A percentile compares a stretch with the other conserved stretches of the same genome.
Evolutionary conservation across 2,113 vertebrate genomes (phyloP).

Genomic region (Perccottus glenii): DNA sequence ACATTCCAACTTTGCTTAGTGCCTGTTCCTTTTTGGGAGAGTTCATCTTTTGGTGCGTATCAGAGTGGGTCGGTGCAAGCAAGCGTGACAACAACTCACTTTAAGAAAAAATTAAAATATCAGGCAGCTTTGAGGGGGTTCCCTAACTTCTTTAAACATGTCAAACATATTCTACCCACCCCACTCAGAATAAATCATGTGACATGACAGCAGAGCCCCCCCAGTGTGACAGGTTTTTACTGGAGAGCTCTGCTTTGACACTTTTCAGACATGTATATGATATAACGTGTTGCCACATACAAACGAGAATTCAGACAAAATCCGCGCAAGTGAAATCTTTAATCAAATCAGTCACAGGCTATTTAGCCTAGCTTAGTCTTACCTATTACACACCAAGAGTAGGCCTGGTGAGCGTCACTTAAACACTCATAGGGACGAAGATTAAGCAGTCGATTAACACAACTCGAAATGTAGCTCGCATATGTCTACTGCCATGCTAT

Average conservation of each 20-base stretch:
- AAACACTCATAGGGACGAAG: too few relatives aligned
- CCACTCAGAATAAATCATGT: constrained; percentile 8
- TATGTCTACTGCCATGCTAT: too few relatives aligned
- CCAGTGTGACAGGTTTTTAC: constrained; percentile 30
- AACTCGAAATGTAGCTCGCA: too few relatives aligned
- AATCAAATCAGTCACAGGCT: constrained; percentile 43
- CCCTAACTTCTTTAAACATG: constrained; percentile 43
- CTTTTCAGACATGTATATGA: constrained; percentile 38
- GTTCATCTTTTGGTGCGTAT: constrained; percentile 72
- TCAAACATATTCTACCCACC: constrained; percentile 41
- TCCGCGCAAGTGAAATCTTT: constrained; percentile 31
- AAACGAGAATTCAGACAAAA: constrained; percentile 21
- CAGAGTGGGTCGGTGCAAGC: constrained; percentile 58
- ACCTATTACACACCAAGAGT: constrained; percentile 35
- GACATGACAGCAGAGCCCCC: constrained; percentile 39
- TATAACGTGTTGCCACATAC: constrained; percentile 29
- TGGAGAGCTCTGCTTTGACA: constrained; percentile 36
- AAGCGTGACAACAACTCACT: constrained; percentile 71
- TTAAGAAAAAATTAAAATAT: constrained; percentile 71
- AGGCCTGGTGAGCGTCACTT: neutral
- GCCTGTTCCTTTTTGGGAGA: constrained; percentile 68
- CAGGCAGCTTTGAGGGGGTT: constrained; percentile 39
- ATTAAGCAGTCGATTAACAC: neutral
- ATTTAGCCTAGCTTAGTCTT: constrained; percentile 18
- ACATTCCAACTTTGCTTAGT: constrained; percentile 77